phyloP scores from a whole-genome alignment of 2,888 invertebrate genomes.

The Halictus quadricinctus region DNA sequence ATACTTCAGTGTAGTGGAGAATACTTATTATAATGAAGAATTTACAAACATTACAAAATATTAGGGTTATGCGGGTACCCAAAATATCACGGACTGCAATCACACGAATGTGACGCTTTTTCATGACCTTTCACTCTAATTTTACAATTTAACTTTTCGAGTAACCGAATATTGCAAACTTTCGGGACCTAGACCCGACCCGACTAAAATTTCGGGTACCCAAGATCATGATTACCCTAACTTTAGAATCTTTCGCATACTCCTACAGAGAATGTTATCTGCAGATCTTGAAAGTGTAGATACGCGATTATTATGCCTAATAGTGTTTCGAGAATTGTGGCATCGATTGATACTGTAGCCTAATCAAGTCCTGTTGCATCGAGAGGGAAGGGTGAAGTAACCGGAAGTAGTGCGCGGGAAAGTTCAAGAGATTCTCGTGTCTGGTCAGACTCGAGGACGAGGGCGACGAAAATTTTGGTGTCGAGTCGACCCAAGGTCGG shows the following conservation, averaged over 20 bases:
- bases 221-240: too few species aligned
- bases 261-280: too few species aligned
- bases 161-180: too few species aligned
- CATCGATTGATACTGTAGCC: slow-evolving; percentile 32
- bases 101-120: too few species aligned
- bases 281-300: too few species aligned
- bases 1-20: background rate
- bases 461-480: slow-evolving; percentile 43
- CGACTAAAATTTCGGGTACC: too few species aligned
- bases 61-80: background rate
- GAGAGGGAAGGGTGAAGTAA: slow-evolving; percentile 30
- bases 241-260: too few species aligned
- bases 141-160: background rate
- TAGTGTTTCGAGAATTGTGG: slow-evolving; percentile 29
- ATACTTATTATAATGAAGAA: too few species aligned
- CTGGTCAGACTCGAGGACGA: slow-evolving; percentile 32
- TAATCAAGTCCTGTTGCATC: slow-evolving; percentile 28
- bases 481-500: slow-evolving; percentile 74
- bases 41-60: background rate
- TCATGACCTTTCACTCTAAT: background rate
- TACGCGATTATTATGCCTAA: background rate
- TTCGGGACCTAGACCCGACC: too few species aligned
- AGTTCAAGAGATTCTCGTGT: background rate
- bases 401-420: slow-evolving; percentile 30
- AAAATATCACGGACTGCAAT: background rate